These are phyloP conservation scores for Cyprinus carpio DNA, from an alignment of 2,113 vertebrate species.

Conservation along the genomic window DNA sequence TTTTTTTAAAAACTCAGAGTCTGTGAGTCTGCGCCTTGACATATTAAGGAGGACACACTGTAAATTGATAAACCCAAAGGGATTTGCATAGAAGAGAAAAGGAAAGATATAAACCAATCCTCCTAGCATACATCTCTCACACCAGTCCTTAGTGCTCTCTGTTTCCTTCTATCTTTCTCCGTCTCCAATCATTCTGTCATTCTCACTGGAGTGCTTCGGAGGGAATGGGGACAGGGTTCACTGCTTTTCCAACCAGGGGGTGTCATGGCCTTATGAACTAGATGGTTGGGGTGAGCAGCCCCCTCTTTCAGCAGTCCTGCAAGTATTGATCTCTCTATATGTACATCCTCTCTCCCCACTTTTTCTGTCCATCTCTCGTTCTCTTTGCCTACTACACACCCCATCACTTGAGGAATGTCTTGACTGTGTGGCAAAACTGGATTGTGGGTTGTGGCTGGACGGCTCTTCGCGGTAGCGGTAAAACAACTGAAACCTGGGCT, in stretches of 20 bases:
- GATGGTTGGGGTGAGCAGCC: slow-evolving; percentile 40
- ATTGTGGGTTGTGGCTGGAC: slow-evolving; percentile 36
- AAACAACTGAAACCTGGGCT: slow-evolving; percentile 51
- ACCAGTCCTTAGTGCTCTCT: not conserved
- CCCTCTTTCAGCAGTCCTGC: slow-evolving; percentile 16
- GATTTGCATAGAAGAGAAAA: slow-evolving; percentile 30
- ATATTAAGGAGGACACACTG: slow-evolving; percentile 43
- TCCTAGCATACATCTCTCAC: slow-evolving; percentile 18
- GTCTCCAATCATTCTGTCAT: slow-evolving; percentile 46
- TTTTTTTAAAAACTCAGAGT: slow-evolving; percentile 35
- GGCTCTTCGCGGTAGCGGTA: slow-evolving; percentile 43
- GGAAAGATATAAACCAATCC: not conserved
- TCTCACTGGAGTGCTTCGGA: slow-evolving; percentile 42
- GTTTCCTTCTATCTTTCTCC: slow-evolving; percentile 27
- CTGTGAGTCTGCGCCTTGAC: slow-evolving; percentile 41
- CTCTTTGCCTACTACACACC: not conserved
- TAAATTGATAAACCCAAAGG: slow-evolving; percentile 42
- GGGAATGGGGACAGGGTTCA: slow-evolving; percentile 55
- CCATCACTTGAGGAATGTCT: slow-evolving; percentile 47
- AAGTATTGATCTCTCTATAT: slow-evolving; percentile 7
- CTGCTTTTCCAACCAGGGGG: slow-evolving; percentile 65
- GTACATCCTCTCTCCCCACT: not conserved
- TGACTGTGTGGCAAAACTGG: slow-evolving; percentile 54
- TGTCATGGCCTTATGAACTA: slow-evolving; percentile 64
- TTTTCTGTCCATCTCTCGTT: not conserved